Conservation (phyloP, 2,888 invertebrate species). For the Drosophila nr. fundita region DNA sequence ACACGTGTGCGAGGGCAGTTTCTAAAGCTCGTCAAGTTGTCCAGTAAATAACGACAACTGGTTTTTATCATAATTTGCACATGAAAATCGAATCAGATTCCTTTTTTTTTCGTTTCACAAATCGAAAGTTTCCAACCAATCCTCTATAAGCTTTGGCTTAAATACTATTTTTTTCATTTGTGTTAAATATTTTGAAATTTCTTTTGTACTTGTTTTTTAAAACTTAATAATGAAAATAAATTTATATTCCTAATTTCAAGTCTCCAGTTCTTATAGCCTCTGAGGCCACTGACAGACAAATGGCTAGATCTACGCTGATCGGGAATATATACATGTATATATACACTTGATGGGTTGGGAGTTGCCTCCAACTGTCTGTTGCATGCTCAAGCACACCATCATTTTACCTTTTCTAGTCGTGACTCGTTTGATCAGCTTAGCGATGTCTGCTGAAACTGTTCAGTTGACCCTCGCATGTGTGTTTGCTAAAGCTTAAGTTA, state of each 20-base stretch:
- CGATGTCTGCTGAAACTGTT: neutral
- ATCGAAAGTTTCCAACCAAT: neutral
- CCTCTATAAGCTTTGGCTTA: neutral
- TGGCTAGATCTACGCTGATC: neutral
- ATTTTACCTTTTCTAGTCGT: neutral
- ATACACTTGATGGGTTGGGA: neutral
- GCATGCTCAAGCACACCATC: neutral
- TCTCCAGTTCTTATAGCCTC: neutral
- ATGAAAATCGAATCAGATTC: neutral
- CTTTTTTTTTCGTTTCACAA: neutral
- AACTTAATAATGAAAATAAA: neutral
- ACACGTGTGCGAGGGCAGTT: constrained; percentile 20
- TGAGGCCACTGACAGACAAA: neutral
- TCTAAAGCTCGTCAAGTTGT: neutral
- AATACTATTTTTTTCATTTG: no score
- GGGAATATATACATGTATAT: neutral
- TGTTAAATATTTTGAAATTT: neutral
- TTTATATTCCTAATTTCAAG: neutral
- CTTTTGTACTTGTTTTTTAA: neutral
- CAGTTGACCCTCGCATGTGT: constrained; percentile 30
- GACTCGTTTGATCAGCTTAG: neutral
- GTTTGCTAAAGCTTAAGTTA: constrained; percentile 56
- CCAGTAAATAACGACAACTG: neutral
- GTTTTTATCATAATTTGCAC: no score
- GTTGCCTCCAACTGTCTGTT: neutral